A percentile compares a stretch with the other conserved stretches of the same genome.
These are phyloP conservation scores for Xyrichtys novacula DNA, from an alignment of 2,797 vertebrate species.

Conservation along the genomic window DNA sequence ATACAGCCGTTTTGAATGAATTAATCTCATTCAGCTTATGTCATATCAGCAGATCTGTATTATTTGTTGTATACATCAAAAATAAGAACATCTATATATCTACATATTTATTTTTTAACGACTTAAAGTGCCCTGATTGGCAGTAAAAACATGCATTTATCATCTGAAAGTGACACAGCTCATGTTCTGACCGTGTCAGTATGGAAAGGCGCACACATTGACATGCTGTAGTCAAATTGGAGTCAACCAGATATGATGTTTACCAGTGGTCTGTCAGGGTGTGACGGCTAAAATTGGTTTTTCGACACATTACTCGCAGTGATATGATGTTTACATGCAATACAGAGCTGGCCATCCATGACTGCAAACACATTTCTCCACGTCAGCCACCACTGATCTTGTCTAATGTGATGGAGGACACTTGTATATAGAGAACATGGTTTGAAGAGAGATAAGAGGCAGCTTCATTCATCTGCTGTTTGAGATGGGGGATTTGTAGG, in stretches of 20 bases:
- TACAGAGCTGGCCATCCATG: constrained; percentile 13
- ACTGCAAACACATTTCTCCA: constrained; percentile 22
- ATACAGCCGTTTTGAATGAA: too few relatives aligned
- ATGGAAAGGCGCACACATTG: background rate
- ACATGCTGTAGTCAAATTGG: background rate
- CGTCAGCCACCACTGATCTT: constrained; percentile 18
- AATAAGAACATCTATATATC: too few relatives aligned
- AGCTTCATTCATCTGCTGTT: constrained; percentile 12
- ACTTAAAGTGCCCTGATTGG: too few relatives aligned
- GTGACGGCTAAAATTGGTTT: background rate
- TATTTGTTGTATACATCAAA: too few relatives aligned
- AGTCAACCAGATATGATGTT: background rate
- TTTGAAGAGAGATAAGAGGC: constrained; percentile 15
- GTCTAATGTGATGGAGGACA: constrained; percentile 36
- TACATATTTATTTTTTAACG: too few relatives aligned
- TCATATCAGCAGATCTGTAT: too few relatives aligned
- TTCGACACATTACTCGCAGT: constrained; percentile 5
- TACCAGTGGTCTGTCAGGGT: background rate
- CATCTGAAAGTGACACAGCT: background rate
- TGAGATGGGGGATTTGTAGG: background rate
- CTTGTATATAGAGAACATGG: background rate
- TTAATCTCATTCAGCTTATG: too few relatives aligned
- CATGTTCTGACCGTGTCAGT: too few relatives aligned
- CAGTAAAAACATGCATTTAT: background rate
- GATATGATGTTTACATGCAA: constrained; percentile 19